These are phyloP conservation scores for Trichogramma pretiosum DNA, from an alignment of 1,140 invertebrate genomes.

Conservation along the genomic window DNA sequence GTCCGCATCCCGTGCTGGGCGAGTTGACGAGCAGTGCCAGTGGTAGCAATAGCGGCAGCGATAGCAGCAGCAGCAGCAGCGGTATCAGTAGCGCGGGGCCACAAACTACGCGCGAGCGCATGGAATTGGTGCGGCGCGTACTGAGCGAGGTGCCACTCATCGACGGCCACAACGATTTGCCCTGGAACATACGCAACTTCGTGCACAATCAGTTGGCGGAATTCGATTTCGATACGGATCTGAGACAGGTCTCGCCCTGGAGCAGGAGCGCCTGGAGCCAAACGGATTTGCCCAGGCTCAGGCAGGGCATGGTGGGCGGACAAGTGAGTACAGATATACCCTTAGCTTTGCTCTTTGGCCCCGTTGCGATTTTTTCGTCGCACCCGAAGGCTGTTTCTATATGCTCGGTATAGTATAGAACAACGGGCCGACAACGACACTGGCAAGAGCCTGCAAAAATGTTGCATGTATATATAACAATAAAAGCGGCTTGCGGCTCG, in stretches of 20 bases:
- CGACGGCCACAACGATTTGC: slow-evolving; percentile 73
- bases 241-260: slow-evolving; percentile 62
- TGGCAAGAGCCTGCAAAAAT: too few species aligned
- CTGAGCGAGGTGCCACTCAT: slow-evolving; percentile 51
- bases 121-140: slow-evolving; percentile 47
- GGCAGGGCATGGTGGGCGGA: slow-evolving; percentile 66
- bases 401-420: too few species aligned
- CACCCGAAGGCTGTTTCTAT: too few species aligned
- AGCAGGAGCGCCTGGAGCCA: slow-evolving; percentile 70
- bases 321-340: slow-evolving; percentile 48
- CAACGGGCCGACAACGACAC: too few species aligned
- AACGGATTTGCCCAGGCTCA: slow-evolving; percentile 63
- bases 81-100: too few species aligned
- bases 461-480: too few species aligned
- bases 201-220: slow-evolving; percentile 66
- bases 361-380: too few species aligned
- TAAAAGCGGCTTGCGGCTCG: too few species aligned
- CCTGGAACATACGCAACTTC: slow-evolving; percentile 75
- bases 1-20: slow-evolving; percentile 31
- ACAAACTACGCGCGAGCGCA: slow-evolving; percentile 35
- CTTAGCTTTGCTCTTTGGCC: too few species aligned
- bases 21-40: slow-evolving; percentile 21
- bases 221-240: slow-evolving; percentile 62
- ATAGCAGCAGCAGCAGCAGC: too few species aligned
- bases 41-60: too few species aligned